Base-by-base conservation (phyloP, 2,888 invertebrate species). In the Cosmia trapezina region DNA sequence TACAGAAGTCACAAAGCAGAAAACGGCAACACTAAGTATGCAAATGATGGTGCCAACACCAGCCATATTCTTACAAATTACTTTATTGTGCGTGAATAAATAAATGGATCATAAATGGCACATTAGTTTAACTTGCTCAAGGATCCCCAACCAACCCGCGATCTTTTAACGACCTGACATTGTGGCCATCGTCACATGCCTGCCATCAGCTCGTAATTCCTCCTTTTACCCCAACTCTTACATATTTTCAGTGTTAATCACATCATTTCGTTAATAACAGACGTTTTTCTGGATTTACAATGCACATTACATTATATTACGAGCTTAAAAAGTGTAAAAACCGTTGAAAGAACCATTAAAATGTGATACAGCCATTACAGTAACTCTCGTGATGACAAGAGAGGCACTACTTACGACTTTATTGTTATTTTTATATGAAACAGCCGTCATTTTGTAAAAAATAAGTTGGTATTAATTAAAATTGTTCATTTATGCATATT, bases 191-290 rank as follows among this genome's bases (percentile, higher is more conserved):
- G 71, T 56, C 57, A 70, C 68, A 65, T 54, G 69, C 57, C 45
- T n/a, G 59, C 76, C 64, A 45, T 73, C 76, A 77, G 66, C 65
- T 61, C 84, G 61, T 86, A 86, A 87, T 70, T 87, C 57, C 75
- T 45, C 62, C 56, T 84, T 80, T 80, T 75, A 79, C 76, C 45
- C 72, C 69, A 83, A 80, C 70, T 67, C 80, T 73, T 81, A 76
- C 73, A 79, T 80, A 81, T 86, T 79, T 73, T 70, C 76, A 79
- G 73, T 78, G 81, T 81, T 86, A 84, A 86, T 84, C 84, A 80
- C 83, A 87, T 86, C 81, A 87, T 84, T 86, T 81, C 74, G 73
- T 79, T 84, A 84, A 82, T 86, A 83, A 80, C 80, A 59, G 84
- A 80, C 86, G 66, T 71, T 76, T 73, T 63, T 73, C 78, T 77